Conservation (phyloP, 2,113 vertebrate genomes). For the Gila orcuttii region DNA sequence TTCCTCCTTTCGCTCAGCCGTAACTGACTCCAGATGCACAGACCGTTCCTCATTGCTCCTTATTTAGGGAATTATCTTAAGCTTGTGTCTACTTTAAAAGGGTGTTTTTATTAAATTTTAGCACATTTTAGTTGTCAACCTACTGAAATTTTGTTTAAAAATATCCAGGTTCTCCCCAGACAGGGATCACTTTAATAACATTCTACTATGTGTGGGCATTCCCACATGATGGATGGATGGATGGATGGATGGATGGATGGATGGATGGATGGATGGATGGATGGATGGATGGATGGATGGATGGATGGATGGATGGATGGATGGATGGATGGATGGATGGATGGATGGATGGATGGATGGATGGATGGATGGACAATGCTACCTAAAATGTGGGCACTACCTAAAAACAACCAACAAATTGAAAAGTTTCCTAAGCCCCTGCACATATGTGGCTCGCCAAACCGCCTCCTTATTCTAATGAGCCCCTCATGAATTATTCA, state of each 20-base stretch:
- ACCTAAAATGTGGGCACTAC: neutral
- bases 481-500: slow-evolving; percentile 54
- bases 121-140: neutral
- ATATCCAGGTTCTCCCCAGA: neutral
- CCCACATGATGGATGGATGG: no score
- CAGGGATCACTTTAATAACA: neutral
- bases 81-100: neutral
- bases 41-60: neutral
- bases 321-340: no score
- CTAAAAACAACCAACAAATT: neutral
- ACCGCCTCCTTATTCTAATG: slow-evolving; percentile 47
- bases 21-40: neutral
- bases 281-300: no score
- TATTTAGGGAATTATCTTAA: neutral
- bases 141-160: neutral
- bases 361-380: neutral
- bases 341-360: no score
- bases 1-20: no score
- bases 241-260: no score
- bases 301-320: no score
- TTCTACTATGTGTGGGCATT: neutral
- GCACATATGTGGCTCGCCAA: slow-evolving; percentile 20
- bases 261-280: no score
- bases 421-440: slow-evolving; percentile 6
- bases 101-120: neutral